A percentile compares a stretch with the other conserved stretches of the same genome.
These are phyloP conservation scores for Phalanger gymnotis DNA, from an alignment of 2,797 vertebrate species.

Conservation along the genomic window DNA sequence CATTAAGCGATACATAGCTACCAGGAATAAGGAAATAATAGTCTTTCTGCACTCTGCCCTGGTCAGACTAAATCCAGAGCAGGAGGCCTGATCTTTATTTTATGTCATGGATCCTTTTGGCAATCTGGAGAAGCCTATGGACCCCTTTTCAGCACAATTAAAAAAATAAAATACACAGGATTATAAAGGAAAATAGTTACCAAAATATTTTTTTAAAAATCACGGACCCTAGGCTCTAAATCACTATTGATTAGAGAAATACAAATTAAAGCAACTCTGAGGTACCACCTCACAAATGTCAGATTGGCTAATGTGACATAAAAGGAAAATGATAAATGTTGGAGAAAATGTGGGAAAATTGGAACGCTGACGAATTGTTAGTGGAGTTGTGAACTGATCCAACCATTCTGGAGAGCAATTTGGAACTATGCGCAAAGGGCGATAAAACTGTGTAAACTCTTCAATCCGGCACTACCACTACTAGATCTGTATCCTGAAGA, in stretches of 20 bases:
- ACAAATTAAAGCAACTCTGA: not conserved
- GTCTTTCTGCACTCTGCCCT: not conserved
- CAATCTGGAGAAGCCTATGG: not conserved
- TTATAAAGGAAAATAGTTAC: not conserved
- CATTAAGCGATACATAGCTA: not conserved
- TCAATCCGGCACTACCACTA: not conserved
- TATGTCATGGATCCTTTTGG: not conserved
- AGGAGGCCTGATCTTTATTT: not conserved
- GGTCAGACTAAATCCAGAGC: not conserved
- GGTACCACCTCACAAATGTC: not conserved
- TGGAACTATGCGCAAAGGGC: not conserved
- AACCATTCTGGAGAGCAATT: not conserved
- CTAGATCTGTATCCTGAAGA: not conserved
- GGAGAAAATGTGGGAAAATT: not conserved
- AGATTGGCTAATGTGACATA: not conserved
- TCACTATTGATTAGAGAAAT: not conserved
- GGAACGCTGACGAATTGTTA: not conserved
- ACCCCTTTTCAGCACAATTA: not conserved
- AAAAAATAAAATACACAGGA: not conserved
- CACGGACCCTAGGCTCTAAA: not conserved
- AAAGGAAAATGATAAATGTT: not conserved
- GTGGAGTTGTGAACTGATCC: not conserved
- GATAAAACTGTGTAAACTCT: not conserved
- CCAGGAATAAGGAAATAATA: not conserved
- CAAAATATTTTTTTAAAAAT: not conserved